Evolutionary conservation across 1,140 invertebrate genomes (phyloP).

Genomic region (Rhyzopertha dominica): DNA sequence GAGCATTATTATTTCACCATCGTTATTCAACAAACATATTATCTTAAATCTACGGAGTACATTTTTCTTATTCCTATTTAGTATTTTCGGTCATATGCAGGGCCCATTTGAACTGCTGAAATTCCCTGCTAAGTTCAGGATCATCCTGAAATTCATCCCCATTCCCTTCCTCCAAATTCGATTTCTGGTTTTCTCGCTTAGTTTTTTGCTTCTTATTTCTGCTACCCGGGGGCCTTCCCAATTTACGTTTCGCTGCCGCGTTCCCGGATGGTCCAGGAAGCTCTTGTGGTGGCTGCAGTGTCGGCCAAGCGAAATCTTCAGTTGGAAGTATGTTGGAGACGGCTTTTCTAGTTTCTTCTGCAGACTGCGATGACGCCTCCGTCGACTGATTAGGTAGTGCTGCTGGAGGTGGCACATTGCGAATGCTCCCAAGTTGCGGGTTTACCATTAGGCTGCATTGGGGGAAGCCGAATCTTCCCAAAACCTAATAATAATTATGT

Average conservation of each 20-base stretch:
- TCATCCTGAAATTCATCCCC: slow-evolving; percentile 40
- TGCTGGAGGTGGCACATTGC: slow-evolving; percentile 19
- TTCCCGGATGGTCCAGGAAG: slow-evolving; percentile 3
- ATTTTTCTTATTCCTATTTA: too few relatives aligned
- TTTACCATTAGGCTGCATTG: slow-evolving; percentile 40
- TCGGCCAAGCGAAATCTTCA: slow-evolving; percentile 18
- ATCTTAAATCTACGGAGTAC: too few relatives aligned
- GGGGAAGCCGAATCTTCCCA: slow-evolving; percentile 37
- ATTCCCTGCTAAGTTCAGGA: slow-evolving; percentile 39
- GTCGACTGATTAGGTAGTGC: slow-evolving; percentile 7
- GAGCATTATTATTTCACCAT: too few relatives aligned
- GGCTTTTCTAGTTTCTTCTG: slow-evolving; percentile 13
- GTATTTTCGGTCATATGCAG: too few relatives aligned
- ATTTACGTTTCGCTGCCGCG: slow-evolving; percentile 5
- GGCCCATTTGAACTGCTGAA: too few relatives aligned
- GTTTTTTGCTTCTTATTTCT: slow-evolving; percentile 19
- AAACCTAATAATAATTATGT: slow-evolving; percentile 35
- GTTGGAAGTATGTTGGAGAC: slow-evolving; percentile 16
- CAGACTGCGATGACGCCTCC: background rate
- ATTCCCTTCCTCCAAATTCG: background rate
- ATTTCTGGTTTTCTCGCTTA: slow-evolving; percentile 4
- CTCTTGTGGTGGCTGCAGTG: slow-evolving; percentile 22
- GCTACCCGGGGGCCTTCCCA: slow-evolving; percentile 22
- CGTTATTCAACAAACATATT: too few relatives aligned
- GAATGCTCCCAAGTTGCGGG: slow-evolving; percentile 38